A percentile compares a stretch with the other conserved stretches of the same genome.
phyloP scores from a whole-genome alignment of 2,113 vertebrate species.

The Rhinolophus ferrumequinum region DNA sequence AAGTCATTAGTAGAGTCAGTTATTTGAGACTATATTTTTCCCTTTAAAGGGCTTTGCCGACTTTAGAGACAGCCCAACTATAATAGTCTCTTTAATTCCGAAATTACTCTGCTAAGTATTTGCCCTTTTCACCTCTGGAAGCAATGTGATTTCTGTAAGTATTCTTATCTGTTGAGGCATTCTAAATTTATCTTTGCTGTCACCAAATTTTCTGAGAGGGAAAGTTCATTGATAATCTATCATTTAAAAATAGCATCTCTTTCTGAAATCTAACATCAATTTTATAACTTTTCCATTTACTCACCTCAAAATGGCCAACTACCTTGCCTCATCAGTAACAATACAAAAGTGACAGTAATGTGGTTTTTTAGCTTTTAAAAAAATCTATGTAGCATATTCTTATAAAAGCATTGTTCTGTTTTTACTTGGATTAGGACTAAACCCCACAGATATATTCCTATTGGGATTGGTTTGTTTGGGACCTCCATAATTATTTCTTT shows the following conservation, averaged over 20 bases:
- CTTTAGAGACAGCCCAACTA: neutral
- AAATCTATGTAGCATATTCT: neutral
- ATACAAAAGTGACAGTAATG: neutral
- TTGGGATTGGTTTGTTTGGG: slow-evolving; percentile 8
- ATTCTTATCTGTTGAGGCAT: neutral
- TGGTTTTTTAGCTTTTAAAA: neutral
- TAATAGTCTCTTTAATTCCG: slow-evolving; percentile 41
- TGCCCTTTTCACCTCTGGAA: slow-evolving; percentile 14
- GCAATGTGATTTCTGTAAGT: neutral
- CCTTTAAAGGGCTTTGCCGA: neutral
- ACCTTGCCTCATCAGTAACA: neutral
- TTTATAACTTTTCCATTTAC: slow-evolving; percentile 2
- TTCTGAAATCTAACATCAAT: neutral
- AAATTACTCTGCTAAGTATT: slow-evolving; percentile 15
- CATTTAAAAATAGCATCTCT: slow-evolving; percentile 26
- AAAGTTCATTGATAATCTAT: slow-evolving; percentile 49
- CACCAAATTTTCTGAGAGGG: neutral
- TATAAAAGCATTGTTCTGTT: neutral
- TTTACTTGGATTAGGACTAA: neutral
- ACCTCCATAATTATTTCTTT: slow-evolving; percentile 22
- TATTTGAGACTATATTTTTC: slow-evolving; percentile 23
- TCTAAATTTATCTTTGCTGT: slow-evolving; percentile 52
- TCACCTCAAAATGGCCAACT: neutral
- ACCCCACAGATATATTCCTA: neutral
- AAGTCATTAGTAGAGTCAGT: slow-evolving; percentile 23